phyloP scores from a whole-genome alignment of 1,140 invertebrate genomes.

The Bombus superbus region DNA sequence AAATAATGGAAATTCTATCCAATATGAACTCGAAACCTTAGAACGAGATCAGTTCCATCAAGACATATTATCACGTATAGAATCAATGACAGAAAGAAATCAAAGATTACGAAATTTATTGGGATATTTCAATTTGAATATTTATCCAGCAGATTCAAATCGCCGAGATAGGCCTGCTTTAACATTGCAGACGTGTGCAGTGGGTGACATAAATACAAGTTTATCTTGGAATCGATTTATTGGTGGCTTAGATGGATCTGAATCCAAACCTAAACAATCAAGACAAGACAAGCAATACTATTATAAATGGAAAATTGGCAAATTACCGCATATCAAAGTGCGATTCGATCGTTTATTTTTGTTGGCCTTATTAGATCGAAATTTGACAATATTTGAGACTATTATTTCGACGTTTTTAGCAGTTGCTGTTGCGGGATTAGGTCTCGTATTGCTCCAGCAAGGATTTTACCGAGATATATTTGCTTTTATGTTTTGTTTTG shows the following conservation, averaged over 20 bases:
- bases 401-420: constrained; percentile 92
- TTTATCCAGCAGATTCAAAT: constrained; percentile 61
- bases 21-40: constrained; percentile 58
- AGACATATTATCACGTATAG: constrained; percentile 57
- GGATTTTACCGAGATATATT: constrained; percentile 96
- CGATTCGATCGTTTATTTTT: constrained; percentile 96
- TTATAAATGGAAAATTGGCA: constrained; percentile 92
- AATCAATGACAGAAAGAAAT: constrained; percentile 68
- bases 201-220: constrained; percentile 72
- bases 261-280: constrained; percentile 81
- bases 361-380: constrained; percentile 96
- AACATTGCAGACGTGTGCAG: constrained; percentile 68
- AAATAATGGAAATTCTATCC: constrained; percentile 58
- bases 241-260: constrained; percentile 72
- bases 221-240: constrained; percentile 78
- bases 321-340: constrained; percentile 88
- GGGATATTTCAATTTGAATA: constrained; percentile 68
- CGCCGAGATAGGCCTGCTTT: constrained; percentile 68
- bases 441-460: constrained; percentile 91
- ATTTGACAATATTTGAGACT: constrained; percentile 93
- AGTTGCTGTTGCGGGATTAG: constrained; percentile 92
- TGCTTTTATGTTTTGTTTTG: constrained; percentile 97
- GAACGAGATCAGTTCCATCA: constrained; percentile 65
- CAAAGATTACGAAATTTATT: constrained; percentile 73
- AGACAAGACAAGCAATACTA: constrained; percentile 85